Base-by-base conservation (phyloP, 2,888 invertebrate genomes). In the Caenorhabditis sp. region DNA sequence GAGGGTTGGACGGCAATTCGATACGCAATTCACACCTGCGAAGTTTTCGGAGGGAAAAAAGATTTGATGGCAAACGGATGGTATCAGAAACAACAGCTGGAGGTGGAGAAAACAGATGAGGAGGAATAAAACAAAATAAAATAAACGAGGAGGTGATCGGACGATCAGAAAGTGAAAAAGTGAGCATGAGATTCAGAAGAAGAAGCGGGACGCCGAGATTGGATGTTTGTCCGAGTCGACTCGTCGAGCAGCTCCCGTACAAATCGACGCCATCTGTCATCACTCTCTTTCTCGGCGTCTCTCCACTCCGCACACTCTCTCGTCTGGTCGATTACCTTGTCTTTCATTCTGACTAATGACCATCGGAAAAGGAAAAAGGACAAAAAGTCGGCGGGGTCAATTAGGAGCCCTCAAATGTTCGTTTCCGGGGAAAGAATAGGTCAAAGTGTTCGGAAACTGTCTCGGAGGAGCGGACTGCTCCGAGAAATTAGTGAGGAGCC, bases 241-340 rank as follows among this genome's bases (percentile, higher is more conserved):
- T 61, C 13, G 24, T 22, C 15, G 30, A 15, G 30, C 17, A 58
- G 53, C 50, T 52, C 52, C 39, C 35, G 30, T 52, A 46, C 53
- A 37, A 50, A 41, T 48, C 53, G 27, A 35, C 39, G 41, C 27
- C 58, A 58, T 61, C 48, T 61, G 27, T 62, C 71, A 43, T 55
- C 58, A 30, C 58, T 68, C 39, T 52, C 26, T 37, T 15, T 56
- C 48, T 39, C 48, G 22, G 43, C 50, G n/a, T 30, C 55, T 71
- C 55, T 52, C 37, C n/a, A 32, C 48, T 45, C 39, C 27, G 9
- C 35, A 4, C 45, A 52, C 55, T 71, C 37, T 61, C 37, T 55
- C 61, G 2, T 11, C 30, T 37, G 48, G 50, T 62, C 72, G 58
- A 59, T 72, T 63, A 53, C 72, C 59, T 53, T 71, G 58, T 71